phyloP scores from a whole-genome alignment of 2,888 invertebrate species.

The Pandemis corylana region DNA sequence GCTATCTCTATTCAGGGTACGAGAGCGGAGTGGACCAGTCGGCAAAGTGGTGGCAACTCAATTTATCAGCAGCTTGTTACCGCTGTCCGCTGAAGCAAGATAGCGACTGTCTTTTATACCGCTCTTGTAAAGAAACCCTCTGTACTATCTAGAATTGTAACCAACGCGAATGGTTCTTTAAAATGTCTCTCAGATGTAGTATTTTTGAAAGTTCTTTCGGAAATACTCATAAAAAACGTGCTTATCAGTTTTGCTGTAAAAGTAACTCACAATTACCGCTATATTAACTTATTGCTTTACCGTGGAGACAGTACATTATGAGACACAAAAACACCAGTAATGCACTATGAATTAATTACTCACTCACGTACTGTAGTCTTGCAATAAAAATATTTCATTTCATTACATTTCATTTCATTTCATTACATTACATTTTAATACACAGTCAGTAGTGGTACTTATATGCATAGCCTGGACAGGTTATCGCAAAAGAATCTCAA shows the following conservation, averaged over 20 bases:
- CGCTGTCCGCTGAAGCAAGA: conserved; percentile 33
- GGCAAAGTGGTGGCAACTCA: conserved; percentile 33
- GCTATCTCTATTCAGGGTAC: conserved; percentile 4
- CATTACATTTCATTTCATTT: too few species aligned
- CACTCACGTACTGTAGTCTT: too few species aligned
- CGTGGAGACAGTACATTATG: background rate
- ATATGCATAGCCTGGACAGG: too few species aligned
- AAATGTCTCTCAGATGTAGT: background rate
- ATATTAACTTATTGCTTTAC: too few species aligned
- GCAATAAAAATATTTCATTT: too few species aligned
- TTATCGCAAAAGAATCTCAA: too few species aligned
- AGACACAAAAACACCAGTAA: too few species aligned
- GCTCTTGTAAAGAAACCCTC: conserved; percentile 26
- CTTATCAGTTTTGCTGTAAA: background rate
- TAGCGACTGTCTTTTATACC: conserved; percentile 38
- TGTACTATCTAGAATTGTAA: conserved; percentile 21
- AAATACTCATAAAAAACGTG: background rate
- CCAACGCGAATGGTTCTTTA: conserved; percentile 7
- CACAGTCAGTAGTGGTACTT: too few species aligned
- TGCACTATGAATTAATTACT: too few species aligned
- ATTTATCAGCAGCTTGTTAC: conserved; percentile 42
- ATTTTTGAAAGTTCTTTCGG: background rate
- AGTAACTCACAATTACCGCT: background rate
- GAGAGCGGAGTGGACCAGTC: conserved; percentile 21
- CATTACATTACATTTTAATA: too few species aligned